Evolutionary conservation across 92 coral and sea anemone species (phyloP).

Genomic region (Heliopora coerulea): DNA sequence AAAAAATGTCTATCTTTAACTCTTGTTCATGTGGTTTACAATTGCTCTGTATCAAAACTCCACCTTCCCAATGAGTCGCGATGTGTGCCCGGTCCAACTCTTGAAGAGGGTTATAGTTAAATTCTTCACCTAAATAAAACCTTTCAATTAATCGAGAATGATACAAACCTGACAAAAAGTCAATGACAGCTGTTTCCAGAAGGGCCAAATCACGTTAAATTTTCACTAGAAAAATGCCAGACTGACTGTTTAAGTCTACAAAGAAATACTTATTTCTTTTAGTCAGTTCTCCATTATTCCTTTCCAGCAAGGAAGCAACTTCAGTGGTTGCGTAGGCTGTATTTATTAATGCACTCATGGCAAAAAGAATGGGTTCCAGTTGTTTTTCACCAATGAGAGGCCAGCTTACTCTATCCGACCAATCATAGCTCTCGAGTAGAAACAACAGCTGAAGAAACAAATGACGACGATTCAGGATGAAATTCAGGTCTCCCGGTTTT

Average conservation of each 20-base stretch:
- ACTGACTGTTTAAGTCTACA: constrained; percentile 3
- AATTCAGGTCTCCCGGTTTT: too few relatives aligned
- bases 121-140: too few relatives aligned
- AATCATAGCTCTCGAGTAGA: neutral
- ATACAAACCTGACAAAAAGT: constrained; percentile 26
- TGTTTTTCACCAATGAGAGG: neutral
- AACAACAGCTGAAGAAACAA: constrained; percentile 2
- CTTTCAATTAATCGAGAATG: neutral
- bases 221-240: constrained; percentile 13
- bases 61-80: too few relatives aligned
- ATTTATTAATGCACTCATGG: neutral
- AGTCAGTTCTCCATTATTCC: constrained; percentile 17
- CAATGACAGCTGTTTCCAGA: constrained; percentile 45
- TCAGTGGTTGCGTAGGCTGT: neutral
- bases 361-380: neutral
- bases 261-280: neutral
- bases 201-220: constrained; percentile 23
- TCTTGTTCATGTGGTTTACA: neutral
- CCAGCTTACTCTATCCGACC: neutral
- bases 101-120: too few relatives aligned
- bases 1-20: neutral
- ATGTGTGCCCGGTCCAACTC: too few relatives aligned
- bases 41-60: neutral
- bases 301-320: neutral
- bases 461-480: neutral